Evolutionary conservation across 2,888 invertebrate genomes (phyloP).

Genomic region (Hylaea fasciaria): DNA sequence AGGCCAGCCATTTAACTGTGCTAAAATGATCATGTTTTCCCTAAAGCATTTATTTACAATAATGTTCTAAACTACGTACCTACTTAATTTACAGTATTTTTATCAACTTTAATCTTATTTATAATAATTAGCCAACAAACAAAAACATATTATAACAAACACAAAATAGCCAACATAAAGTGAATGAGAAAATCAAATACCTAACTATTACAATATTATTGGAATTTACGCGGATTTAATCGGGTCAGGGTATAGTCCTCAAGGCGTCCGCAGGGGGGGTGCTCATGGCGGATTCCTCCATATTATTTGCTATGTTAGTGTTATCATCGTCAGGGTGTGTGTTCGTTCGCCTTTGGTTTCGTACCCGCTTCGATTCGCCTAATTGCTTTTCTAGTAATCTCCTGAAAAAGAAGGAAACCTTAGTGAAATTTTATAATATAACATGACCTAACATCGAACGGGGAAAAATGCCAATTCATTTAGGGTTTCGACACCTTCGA

Average conservation of each 20-base stretch:
- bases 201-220: not conserved
- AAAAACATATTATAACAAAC: no score
- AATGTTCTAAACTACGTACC: no score
- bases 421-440: not conserved
- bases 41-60: no score
- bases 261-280: conserved; percentile 66
- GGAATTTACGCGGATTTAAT: no score
- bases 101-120: no score
- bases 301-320: conserved; percentile 68
- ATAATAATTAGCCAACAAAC: no score
- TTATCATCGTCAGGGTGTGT: conserved; percentile 61
- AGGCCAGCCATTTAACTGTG: no score
- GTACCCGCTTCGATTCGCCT: conserved; percentile 66
- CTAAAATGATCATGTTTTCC: no score
- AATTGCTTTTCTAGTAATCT: conserved; percentile 76
- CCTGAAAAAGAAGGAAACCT: conserved; percentile 58
- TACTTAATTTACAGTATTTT: no score
- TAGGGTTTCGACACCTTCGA: no score
- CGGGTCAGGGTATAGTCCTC: conserved; percentile 60
- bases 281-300: conserved; percentile 70
- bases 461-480: not conserved
- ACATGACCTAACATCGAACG: not conserved
- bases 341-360: conserved; percentile 60
- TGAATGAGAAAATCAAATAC: no score
- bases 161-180: no score